These are phyloP conservation scores for Coryphaenoides rupestris DNA, from an alignment of 2,113 vertebrate genomes.

Conservation along the genomic window DNA sequence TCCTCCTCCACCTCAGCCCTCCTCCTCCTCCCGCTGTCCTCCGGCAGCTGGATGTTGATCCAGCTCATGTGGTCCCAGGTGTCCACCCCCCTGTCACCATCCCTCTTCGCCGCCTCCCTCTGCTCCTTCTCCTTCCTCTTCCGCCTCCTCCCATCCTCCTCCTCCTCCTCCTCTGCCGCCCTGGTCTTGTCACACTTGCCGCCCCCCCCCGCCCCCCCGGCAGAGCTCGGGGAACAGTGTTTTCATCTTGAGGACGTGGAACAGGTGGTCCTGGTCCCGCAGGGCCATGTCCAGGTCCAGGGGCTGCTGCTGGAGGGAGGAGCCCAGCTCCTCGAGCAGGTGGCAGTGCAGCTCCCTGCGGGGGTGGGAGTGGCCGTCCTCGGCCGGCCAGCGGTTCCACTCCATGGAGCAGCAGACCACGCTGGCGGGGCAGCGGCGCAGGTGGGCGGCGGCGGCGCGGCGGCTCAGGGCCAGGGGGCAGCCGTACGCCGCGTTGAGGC, in stretches of 20 bases:
- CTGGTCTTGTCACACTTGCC: too few species aligned
- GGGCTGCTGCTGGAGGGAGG: conserved; percentile 48
- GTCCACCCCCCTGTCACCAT: conserved; percentile 34
- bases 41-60: neutral
- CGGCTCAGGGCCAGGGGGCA: conserved; percentile 87
- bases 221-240: conserved; percentile 86
- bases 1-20: conserved; percentile 56
- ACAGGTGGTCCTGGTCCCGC: conserved; percentile 85
- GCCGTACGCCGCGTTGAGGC: conserved; percentile 85
- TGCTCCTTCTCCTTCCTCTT: conserved; percentile 42
- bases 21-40: conserved; percentile 1
- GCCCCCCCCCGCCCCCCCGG: conserved; percentile 50
- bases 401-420: conserved; percentile 91
- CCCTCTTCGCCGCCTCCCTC: conserved; percentile 25
- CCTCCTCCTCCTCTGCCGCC: conserved; percentile 25
- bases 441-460: conserved; percentile 82
- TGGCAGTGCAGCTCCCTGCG: conserved; percentile 78
- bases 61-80: conserved; percentile 17
- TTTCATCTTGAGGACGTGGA: conserved; percentile 84
- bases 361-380: conserved; percentile 76
- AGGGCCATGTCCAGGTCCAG: conserved; percentile 87
- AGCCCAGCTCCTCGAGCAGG: conserved; percentile 71
- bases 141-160: conserved; percentile 59
- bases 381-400: conserved; percentile 91
- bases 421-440: conserved; percentile 85